Conservation (phyloP, 2,113 vertebrate genomes). For the Leptodactylus fuscus region DNA sequence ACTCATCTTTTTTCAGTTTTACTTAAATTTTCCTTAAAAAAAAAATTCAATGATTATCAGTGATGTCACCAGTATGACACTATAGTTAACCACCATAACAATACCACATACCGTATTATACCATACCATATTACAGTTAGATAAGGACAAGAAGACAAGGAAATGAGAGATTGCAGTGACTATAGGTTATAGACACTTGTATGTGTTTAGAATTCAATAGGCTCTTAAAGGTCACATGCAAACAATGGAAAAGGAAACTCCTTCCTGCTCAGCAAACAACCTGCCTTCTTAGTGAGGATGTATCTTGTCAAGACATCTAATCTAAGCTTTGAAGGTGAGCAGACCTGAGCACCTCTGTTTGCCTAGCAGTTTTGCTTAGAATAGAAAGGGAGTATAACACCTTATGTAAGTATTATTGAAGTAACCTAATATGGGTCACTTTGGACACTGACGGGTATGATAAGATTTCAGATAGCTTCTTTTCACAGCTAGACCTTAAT, state of each 20-base stretch:
- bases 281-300: neutral
- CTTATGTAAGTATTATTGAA: slow-evolving; percentile 17
- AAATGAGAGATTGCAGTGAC: neutral
- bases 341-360: slow-evolving; percentile 16
- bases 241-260: slow-evolving; percentile 13
- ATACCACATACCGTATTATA: too few relatives aligned
- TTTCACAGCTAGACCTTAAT: neutral
- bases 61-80: neutral
- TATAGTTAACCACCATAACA: neutral
- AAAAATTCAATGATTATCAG: neutral
- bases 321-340: slow-evolving; percentile 41
- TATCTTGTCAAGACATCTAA: slow-evolving; percentile 54
- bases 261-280: slow-evolving; percentile 16
- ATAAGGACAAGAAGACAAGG: neutral
- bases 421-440: slow-evolving; percentile 43
- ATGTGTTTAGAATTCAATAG: slow-evolving; percentile 30
- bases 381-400: slow-evolving; percentile 22
- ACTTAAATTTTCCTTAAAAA: neutral
- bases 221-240: neutral
- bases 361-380: slow-evolving; percentile 16
- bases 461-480: neutral
- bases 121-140: neutral
- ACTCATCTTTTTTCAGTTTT: too few relatives aligned
- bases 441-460: neutral
- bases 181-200: neutral